Base-by-base conservation (phyloP, 1,140 invertebrate species). In the Heliothis subflexa region DNA sequence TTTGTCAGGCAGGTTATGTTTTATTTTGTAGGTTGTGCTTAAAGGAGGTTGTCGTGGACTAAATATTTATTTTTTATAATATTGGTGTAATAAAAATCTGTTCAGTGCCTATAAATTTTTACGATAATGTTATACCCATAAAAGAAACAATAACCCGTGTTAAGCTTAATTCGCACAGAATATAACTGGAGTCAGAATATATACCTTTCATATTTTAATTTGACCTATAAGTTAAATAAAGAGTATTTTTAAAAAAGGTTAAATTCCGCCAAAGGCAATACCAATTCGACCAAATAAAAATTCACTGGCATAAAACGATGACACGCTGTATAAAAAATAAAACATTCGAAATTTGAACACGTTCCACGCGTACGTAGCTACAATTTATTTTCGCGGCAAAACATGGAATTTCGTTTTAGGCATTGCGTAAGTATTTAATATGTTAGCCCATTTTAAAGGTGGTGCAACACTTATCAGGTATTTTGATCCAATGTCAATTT, bases 301-400 rank as follows among this genome's bases (percentile, higher is more conserved):
- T 70, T 14, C 13, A 13, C 2, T 16, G 11, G 13, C 16, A 21
- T 47, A 11, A 50, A 7, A 28, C 21, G 66, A 28, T 25, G 33
- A 18, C 40, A 49, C 10, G 7, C 11, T n/a, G 16, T 12, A 33
- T n/a, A 12, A 49, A 66, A 66, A 66, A 66, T 49, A 49, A 66
- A 66, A 47, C 28, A 62, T 62, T 52, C 5, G 12, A 28, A 50
- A 70, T 70, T 52, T 21, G 0, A 70, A 25, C 47, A 49, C 45
- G 47, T 68, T 68, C 47, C 3, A 14, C 47, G 45, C 66, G 14
- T 49, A 28, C 50, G 11, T 25, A 68, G 4, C 2, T 5, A 13
- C 10, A 68, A 14, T 50, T 68, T 25, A 28, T 70, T 25, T 70
- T 4, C 61, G 61, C 33, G 25, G 61, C 33, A 40, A 62, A 62